Evolutionary conservation across 2,888 invertebrate species (phyloP), one percentile per base, ranked within the genome.

Genomic region (Cheilosia vulpina): DNA sequence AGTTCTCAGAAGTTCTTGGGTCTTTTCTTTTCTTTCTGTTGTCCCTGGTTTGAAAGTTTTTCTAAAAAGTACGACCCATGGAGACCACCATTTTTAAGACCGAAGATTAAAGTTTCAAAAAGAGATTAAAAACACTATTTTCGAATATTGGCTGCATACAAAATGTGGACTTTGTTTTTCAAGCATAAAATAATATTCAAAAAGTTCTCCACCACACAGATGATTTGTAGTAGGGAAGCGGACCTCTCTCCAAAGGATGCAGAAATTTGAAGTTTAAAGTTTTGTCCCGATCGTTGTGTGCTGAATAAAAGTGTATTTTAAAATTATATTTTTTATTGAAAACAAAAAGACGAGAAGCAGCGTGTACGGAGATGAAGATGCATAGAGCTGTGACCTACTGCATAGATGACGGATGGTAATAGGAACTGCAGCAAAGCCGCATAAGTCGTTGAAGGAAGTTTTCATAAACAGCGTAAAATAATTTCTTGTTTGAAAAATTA

Each of bases 101-200:
- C 41, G 45, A 31, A 52, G 68, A 77, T 62, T 77, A 62, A 62
- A 60, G 62, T 68, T 77, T 38, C 21, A 13, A 60, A 69, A 43
- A 62, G 45, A 53, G 34, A 68, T 68, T 53, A 57, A 65, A 41
- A 43, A 27, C 24, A 52, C 52, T 38, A 77, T 76, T 76, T 76
- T 66, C 66, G 76, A 76, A 58, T 68, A 76, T 76, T 69, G 77
- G 50, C 45, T 69, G 24, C 11, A 55, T 53, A 24, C 19, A 24
- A 73, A 58, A 27, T 21, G 13, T 5, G 15, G 52, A 68, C n/a
- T 72, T 66, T 66, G 60, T 62, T 72, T 58, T 62, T 41, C 43
- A 53, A 50, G 65, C 60, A 58, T 77, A 66, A 68, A 77, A 72
- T 73, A 72, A 72, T 77, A 77, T 72, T 43, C 60, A 43, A 55